Percentiles rank a stretch among this genome's conserved stretches.
Conservation (phyloP, 2,888 invertebrate species). For the Philereme transversata region DNA sequence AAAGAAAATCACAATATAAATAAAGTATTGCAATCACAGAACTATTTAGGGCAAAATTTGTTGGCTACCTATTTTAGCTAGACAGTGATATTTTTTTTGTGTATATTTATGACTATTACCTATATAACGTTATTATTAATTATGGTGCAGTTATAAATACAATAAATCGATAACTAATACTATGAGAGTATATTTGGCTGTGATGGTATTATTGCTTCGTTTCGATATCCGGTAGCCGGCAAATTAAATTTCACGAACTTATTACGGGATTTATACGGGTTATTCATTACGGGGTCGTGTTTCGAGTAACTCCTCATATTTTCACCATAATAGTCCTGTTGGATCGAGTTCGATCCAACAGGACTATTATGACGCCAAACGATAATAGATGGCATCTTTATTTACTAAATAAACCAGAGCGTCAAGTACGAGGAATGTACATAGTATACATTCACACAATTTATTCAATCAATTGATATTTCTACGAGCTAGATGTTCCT, state of each 20-base stretch:
- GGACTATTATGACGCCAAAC: too few species aligned
- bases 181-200: conserved; percentile 23
- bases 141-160: conserved; percentile 23
- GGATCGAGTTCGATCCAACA: too few species aligned
- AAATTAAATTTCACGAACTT: background rate
- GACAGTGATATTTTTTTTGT: conserved; percentile 4
- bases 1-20: conserved; percentile 21
- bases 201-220: conserved; percentile 17
- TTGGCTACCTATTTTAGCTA: conserved; percentile 40
- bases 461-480: too few species aligned
- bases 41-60: conserved; percentile 25
- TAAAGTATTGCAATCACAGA: conserved; percentile 15
- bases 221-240: conserved; percentile 7
- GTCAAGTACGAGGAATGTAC: too few species aligned
- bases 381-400: too few species aligned
- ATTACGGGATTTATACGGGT: too few species aligned
- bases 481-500: too few species aligned
- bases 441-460: too few species aligned
- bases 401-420: too few species aligned
- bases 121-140: conserved; percentile 15
- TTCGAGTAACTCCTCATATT: too few species aligned
- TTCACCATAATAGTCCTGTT: too few species aligned
- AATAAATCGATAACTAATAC: conserved; percentile 29
- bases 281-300: too few species aligned
- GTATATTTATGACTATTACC: conserved; percentile 13